Percentiles rank a stretch among this genome's conserved stretches.
phyloP scores from a whole-genome alignment of 2,888 invertebrate genomes.

The Pyrgus malvae region DNA sequence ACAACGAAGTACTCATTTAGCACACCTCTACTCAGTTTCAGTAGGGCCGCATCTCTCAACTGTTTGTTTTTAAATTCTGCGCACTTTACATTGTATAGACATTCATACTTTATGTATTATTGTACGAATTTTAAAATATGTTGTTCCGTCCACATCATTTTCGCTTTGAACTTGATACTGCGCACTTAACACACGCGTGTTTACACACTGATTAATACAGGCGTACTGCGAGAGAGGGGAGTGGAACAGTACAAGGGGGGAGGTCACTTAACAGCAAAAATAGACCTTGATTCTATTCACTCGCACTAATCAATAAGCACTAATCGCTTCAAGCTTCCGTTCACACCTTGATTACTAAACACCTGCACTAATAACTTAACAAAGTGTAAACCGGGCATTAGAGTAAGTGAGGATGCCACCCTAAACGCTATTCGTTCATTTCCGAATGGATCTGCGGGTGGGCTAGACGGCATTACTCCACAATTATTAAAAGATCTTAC shows the following conservation, averaged over 20 bases:
- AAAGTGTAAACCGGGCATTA: no score
- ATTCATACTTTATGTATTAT: conserved; percentile 7
- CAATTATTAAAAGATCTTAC: no score
- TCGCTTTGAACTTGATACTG: conserved; percentile 5
- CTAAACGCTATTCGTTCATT: no score
- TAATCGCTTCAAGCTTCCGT: no score
- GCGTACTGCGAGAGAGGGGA: conserved; percentile 7
- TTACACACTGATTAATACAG: conserved; percentile 8
- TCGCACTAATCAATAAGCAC: neutral
- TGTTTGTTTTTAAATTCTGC: conserved; percentile 7
- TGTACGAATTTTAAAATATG: conserved; percentile 7
- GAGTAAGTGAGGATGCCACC: no score
- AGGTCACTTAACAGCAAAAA: conserved; percentile 6
- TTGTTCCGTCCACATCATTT: neutral
- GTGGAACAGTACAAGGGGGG: conserved; percentile 6
- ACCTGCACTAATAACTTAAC: no score
- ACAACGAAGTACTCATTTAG: no score
- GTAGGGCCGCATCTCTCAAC: conserved; percentile 8
- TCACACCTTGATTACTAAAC: no score
- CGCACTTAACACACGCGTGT: conserved; percentile 7
- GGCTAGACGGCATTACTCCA: no score
- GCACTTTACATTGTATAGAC: conserved; percentile 5
- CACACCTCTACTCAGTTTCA: conserved; percentile 5
- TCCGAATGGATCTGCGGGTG: no score
- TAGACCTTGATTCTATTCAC: conserved; percentile 4